These are phyloP conservation scores for Pavo muticus DNA, from an alignment of 2,113 vertebrate genomes.

Conservation along the genomic window DNA sequence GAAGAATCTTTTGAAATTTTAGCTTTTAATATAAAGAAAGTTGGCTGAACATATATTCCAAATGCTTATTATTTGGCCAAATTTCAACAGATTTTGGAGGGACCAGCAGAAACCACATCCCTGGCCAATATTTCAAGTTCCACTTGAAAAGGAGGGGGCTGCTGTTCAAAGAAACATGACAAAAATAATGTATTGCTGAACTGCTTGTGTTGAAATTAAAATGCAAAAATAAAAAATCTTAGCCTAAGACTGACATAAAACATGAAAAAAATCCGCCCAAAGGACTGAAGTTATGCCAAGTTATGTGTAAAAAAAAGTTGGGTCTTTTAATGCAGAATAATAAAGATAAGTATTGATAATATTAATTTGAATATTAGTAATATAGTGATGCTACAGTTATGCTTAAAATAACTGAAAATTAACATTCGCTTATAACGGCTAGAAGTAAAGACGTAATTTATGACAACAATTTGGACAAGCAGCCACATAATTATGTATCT, in stretches of 20 bases:
- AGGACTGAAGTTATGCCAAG: neutral
- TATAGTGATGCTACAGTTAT: neutral
- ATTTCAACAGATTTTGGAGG: constrained; percentile 28
- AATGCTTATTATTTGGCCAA: constrained; percentile 43
- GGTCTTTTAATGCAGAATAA: neutral
- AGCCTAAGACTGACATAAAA: neutral
- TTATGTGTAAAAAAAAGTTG: neutral
- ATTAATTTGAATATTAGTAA: neutral
- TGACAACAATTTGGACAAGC: neutral
- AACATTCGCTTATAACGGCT: neutral
- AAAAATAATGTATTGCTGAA: neutral
- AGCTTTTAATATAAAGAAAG: constrained; percentile 28
- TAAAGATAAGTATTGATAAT: neutral
- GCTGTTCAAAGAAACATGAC: constrained; percentile 25
- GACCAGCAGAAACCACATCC: neutral
- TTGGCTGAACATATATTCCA: constrained; percentile 1
- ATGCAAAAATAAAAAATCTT: neutral
- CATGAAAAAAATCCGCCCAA: neutral
- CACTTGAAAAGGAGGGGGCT: neutral
- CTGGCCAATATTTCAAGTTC: neutral
- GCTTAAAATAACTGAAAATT: neutral
- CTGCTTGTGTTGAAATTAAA: neutral
- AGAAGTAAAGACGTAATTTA: constrained; percentile 11
- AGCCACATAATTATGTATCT: constrained; percentile 53
- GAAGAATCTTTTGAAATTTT: constrained; percentile 29